A percentile compares a stretch with the other conserved stretches of the same genome.
Evolutionary conservation across 2,888 invertebrate species (phyloP).

Genomic region (Suillia variegata): DNA sequence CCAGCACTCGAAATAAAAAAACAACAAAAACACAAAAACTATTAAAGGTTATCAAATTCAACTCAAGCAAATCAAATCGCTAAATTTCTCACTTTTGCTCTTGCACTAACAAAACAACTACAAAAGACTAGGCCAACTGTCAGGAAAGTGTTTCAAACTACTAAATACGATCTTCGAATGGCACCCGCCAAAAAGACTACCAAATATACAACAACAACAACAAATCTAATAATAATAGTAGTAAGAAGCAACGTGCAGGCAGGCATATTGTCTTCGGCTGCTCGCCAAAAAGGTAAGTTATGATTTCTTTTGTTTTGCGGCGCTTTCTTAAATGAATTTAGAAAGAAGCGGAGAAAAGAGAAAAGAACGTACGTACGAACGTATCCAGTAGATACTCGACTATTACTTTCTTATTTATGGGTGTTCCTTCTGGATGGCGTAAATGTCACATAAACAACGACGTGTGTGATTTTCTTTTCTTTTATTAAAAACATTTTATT

Average conservation of each 20-base stretch:
- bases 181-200: not conserved
- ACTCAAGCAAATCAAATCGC: slow-evolving; percentile 41
- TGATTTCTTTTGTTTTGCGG: slow-evolving; percentile 40
- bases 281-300: slow-evolving; percentile 34
- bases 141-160: too few relatives aligned
- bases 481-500: too few relatives aligned
- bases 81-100: slow-evolving; percentile 50
- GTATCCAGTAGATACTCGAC: too few relatives aligned
- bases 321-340: not conserved
- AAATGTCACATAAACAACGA: slow-evolving; percentile 37
- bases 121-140: too few relatives aligned
- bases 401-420: slow-evolving; percentile 49
- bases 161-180: not conserved
- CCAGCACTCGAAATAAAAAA: too few relatives aligned
- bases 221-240: not conserved
- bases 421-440: slow-evolving; percentile 20
- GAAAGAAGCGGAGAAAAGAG: not conserved
- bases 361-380: not conserved
- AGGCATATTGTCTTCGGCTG: not conserved
- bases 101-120: slow-evolving; percentile 32
- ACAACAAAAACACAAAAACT: too few relatives aligned
- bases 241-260: not conserved
- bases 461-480: slow-evolving; percentile 17
- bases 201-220: too few relatives aligned
- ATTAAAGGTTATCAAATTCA: too few relatives aligned